phyloP scores from a whole-genome alignment of 2,113 vertebrate genomes.

The Hippopotamus amphibius region DNA sequence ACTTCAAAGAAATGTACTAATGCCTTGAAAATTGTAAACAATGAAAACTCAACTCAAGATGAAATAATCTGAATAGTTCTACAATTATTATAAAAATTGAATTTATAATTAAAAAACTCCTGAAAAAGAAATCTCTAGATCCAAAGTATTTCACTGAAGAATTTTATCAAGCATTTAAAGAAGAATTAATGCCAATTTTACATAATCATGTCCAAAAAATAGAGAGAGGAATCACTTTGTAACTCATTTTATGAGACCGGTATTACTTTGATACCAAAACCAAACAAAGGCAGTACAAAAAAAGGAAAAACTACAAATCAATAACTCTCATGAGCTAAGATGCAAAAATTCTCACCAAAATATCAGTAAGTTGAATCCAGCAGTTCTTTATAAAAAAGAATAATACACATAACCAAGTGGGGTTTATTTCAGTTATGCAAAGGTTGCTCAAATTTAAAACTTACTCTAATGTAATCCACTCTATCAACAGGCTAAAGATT shows the following conservation, averaged over 20 bases:
- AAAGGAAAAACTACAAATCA: not conserved
- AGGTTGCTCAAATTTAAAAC: slow-evolving; percentile 10
- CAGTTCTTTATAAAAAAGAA: not conserved
- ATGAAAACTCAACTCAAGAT: not conserved
- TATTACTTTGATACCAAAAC: not conserved
- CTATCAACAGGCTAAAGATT: not conserved
- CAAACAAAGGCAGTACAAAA: not conserved
- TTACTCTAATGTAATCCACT: not conserved
- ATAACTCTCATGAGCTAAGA: not conserved
- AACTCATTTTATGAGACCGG: not conserved
- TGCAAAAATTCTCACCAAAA: not conserved
- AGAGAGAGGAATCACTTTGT: not conserved
- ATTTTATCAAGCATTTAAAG: not conserved
- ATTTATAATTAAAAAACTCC: not conserved
- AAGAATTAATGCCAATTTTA: not conserved
- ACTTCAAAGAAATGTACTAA: not conserved
- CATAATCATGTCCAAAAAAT: not conserved
- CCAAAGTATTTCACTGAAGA: not conserved
- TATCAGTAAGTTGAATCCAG: not conserved
- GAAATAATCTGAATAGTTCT: not conserved
- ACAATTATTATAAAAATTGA: not conserved
- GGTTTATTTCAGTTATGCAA: slow-evolving; percentile 2
- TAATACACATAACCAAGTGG: not conserved
- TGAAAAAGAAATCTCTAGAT: not conserved
- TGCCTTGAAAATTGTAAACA: not conserved